phyloP scores from a whole-genome alignment of 2,888 invertebrate species.

The Melinaea marsaeus region DNA sequence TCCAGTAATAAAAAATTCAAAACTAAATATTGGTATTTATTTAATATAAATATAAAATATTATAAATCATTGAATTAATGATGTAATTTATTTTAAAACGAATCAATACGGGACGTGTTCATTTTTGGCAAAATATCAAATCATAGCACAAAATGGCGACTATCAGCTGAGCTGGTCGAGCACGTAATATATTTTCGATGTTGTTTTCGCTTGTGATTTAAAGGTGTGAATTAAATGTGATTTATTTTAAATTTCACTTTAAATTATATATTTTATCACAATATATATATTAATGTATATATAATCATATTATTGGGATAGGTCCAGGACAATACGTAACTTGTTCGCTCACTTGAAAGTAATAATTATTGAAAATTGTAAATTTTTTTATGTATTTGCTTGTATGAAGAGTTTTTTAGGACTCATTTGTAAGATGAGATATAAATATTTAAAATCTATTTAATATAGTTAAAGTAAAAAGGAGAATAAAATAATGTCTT shows the following conservation, averaged over 20 bases:
- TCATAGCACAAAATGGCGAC: slow-evolving; percentile 44
- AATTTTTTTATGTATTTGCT: too few species aligned
- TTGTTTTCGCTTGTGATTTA: slow-evolving; percentile 34
- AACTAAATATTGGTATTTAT: slow-evolving; percentile 43
- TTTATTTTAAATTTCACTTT: slow-evolving; percentile 7
- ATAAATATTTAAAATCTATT: too few species aligned
- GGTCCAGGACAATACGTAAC: background rate
- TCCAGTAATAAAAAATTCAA: slow-evolving; percentile 45
- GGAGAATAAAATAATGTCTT: background rate
- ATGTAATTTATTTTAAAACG: slow-evolving; percentile 40
- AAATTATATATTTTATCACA: background rate
- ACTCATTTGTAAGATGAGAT: too few species aligned
- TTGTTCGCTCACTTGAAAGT: background rate
- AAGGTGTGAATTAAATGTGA: slow-evolving; percentile 26
- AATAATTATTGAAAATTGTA: background rate
- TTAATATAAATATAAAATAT: background rate
- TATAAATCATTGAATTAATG: slow-evolving; percentile 18
- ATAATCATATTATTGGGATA: background rate
- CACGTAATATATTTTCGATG: slow-evolving; percentile 40
- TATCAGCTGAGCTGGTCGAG: slow-evolving; percentile 36
- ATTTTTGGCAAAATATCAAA: slow-evolving; percentile 62
- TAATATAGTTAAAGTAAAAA: too few species aligned
- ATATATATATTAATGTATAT: background rate
- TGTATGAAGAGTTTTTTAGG: too few species aligned
- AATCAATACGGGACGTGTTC: slow-evolving; percentile 41